Evolutionary conservation across 35 echinoderm and acorn worm species (phyloP).

Genomic region (Apostichopus californicus): DNA sequence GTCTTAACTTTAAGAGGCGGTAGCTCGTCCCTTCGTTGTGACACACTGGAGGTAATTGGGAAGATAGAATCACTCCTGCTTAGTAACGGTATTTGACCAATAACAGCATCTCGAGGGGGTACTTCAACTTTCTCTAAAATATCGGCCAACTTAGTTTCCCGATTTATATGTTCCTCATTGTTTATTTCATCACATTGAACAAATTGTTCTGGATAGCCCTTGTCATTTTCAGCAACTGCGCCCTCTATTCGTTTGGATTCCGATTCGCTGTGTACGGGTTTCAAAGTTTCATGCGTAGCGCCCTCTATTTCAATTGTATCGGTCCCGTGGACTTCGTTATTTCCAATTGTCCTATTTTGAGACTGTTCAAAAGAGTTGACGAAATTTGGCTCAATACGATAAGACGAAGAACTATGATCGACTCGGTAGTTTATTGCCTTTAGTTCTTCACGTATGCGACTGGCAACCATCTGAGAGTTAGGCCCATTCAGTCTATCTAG

Average conservation of each 20-base stretch:
- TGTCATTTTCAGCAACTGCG: not conserved
- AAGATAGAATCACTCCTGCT: conserved; percentile 25
- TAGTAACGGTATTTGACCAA: not conserved
- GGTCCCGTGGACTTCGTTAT: not conserved
- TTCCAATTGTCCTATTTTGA: no score
- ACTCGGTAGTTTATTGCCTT: conserved; percentile 61
- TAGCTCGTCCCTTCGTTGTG: conserved; percentile 7
- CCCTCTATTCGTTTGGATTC: not conserved
- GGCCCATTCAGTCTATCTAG: conserved; percentile 59
- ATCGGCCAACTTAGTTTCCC: not conserved
- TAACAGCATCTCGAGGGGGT: not conserved
- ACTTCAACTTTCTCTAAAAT: not conserved
- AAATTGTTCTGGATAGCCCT: not conserved
- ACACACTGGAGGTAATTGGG: conserved; percentile 10
- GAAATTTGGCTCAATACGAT: not conserved
- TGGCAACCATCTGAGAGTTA: conserved; percentile 66
- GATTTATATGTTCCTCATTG: not conserved
- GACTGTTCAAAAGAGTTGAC: not conserved
- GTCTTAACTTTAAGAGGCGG: conserved; percentile 31
- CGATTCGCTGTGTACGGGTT: not conserved
- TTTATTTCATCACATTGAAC: not conserved
- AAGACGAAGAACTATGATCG: not conserved
- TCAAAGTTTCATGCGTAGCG: not conserved
- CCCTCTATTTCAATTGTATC: not conserved
- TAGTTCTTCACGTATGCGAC: conserved; percentile 66